A percentile compares a stretch with the other conserved stretches of the same genome.
Conservation (phyloP, 92 coral and sea anemone species). For the Bergia sp. region DNA sequence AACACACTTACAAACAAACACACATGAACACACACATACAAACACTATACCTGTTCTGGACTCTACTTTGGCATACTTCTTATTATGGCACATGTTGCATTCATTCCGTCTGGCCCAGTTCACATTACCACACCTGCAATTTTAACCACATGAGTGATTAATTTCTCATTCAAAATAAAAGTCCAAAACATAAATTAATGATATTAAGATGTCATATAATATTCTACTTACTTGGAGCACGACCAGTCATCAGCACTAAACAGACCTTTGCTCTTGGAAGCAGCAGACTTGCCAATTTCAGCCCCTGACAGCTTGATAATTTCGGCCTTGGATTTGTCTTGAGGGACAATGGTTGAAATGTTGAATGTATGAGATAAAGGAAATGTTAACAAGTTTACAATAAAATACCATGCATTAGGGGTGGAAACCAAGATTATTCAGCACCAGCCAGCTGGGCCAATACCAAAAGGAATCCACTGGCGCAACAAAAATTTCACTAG, state of each 20-base stretch:
- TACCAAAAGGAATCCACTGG: no score
- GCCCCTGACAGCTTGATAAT: constrained; percentile 83
- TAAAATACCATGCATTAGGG: no score
- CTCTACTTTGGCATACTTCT: constrained; percentile 88
- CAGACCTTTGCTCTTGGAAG: constrained; percentile 92
- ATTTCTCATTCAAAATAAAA: background rate
- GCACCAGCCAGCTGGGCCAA: no score
- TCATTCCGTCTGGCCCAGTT: constrained; percentile 96
- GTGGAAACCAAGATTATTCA: no score
- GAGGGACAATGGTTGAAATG: background rate
- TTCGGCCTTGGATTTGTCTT: constrained; percentile 84
- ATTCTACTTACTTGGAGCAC: constrained; percentile 84
- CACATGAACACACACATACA: no score
- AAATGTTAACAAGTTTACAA: no score
- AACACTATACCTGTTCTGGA: constrained; percentile 79
- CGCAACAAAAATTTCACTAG: no score
- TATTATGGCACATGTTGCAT: constrained; percentile 94
- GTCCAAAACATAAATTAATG: no score
- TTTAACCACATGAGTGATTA: background rate
- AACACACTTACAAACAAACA: no score
- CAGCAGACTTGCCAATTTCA: constrained; percentile 91
- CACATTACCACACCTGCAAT: constrained; percentile 92
- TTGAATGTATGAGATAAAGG: background rate
- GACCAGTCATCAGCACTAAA: constrained; percentile 99
- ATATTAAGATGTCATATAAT: no score